phyloP scores from a whole-genome alignment of 2,113 vertebrate species.

The Xiphophorus couchianus region DNA sequence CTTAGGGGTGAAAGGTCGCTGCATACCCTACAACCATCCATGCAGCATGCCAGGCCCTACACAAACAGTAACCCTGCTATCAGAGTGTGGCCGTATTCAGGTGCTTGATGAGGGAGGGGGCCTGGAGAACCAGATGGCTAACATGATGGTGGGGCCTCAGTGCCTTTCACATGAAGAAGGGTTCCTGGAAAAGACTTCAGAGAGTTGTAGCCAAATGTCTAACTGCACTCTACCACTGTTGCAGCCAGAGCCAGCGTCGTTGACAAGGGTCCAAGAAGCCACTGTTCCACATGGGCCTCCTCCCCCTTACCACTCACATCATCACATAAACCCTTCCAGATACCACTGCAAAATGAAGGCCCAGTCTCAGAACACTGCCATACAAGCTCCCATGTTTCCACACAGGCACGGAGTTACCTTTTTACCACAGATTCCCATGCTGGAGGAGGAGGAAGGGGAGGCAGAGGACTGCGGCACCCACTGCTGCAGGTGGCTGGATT shows the following conservation, averaged over 20 bases:
- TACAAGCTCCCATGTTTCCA: constrained; percentile 42
- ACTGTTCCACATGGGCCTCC: constrained; percentile 81
- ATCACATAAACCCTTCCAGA: constrained; percentile 70
- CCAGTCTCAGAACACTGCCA: constrained; percentile 29
- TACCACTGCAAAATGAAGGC: constrained; percentile 61
- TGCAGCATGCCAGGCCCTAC: constrained; percentile 62
- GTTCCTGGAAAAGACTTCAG: constrained; percentile 43
- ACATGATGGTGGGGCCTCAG: constrained; percentile 88
- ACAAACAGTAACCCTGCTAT: constrained; percentile 52
- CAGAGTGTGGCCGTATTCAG: constrained; percentile 81
- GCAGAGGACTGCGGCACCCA: constrained; percentile 82
- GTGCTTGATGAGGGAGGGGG: constrained; percentile 81
- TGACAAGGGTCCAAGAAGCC: constrained; percentile 45
- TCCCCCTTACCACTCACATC: constrained; percentile 87
- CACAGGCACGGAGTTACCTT: constrained; percentile 60
- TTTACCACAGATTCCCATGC: constrained; percentile 70
- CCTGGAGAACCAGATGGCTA: constrained; percentile 81
- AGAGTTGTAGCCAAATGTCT: constrained; percentile 69
- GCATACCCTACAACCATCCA: constrained; percentile 81
- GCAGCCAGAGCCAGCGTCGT: constrained; percentile 41
- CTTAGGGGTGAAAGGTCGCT: constrained; percentile 89
- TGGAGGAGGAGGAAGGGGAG: constrained; percentile 86
- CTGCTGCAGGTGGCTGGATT: constrained; percentile 89
- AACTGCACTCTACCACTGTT: constrained; percentile 67
- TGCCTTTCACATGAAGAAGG: constrained; percentile 58